A percentile compares a stretch with the other conserved stretches of the same genome.
Conservation (phyloP, 2,113 vertebrate genomes). For the Mungos mungo region DNA sequence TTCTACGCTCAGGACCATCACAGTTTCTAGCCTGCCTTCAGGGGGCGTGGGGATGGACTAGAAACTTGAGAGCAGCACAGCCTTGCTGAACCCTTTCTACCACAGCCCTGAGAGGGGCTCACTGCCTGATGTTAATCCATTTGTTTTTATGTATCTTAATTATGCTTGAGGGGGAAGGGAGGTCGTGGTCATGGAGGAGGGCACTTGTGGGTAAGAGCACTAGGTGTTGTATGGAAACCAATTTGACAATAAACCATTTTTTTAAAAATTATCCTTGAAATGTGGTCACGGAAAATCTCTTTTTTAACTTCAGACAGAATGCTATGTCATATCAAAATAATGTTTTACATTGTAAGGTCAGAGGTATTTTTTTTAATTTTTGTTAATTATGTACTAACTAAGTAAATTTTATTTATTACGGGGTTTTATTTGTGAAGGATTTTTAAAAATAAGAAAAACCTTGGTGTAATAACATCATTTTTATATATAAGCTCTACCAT, state of each 20-base stretch:
- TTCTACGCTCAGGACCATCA: background rate
- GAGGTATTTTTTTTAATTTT: background rate
- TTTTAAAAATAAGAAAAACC: slow-evolving; percentile 1
- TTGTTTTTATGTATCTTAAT: background rate
- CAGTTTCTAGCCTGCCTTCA: background rate
- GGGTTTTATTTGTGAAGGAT: background rate
- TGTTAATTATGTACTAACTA: background rate
- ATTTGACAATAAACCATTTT: no score
- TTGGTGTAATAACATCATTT: background rate
- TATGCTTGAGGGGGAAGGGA: background rate
- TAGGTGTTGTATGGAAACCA: no score
- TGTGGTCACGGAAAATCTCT: background rate
- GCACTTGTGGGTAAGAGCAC: no score
- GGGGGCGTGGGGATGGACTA: fast-evolving
- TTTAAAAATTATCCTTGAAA: background rate
- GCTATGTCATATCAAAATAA: background rate
- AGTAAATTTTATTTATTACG: background rate
- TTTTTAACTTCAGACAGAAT: background rate
- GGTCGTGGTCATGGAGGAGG: no score
- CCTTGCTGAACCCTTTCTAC: background rate
- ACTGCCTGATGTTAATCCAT: background rate
- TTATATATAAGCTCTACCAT: background rate
- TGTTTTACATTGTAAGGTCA: background rate
- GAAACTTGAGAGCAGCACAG: background rate
- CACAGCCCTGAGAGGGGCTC: fast-evolving